Evolutionary conservation across 2,797 vertebrate species (phyloP).

Genomic region (Tolypeutes matacus): DNA sequence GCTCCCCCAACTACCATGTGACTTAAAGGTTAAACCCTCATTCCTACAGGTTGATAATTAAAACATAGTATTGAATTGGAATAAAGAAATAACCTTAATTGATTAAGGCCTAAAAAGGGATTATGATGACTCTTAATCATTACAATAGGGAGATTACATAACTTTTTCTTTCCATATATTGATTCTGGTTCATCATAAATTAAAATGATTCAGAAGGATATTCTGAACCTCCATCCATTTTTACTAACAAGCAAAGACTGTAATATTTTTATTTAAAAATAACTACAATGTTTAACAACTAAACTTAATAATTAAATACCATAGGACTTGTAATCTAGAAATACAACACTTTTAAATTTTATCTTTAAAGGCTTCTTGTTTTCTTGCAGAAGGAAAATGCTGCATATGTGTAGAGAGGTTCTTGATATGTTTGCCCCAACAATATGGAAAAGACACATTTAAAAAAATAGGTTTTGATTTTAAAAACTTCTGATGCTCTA

Average conservation of each 20-base stretch:
- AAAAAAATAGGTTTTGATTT: not conserved
- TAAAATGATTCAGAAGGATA: not conserved
- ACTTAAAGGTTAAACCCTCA: not conserved
- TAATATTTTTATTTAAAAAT: slow-evolving; percentile 11
- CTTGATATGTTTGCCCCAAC: not conserved
- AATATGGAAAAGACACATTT: not conserved
- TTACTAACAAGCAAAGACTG: not conserved
- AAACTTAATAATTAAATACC: not conserved
- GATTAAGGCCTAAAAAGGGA: slow-evolving; percentile 24
- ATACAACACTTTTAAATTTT: not conserved
- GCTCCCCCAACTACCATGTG: not conserved
- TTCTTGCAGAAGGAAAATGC: not conserved
- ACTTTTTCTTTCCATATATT: not conserved
- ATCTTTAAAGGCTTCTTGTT: not conserved
- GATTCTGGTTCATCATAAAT: not conserved
- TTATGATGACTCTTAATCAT: slow-evolving; percentile 34
- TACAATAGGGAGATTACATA: not conserved
- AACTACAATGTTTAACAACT: not conserved
- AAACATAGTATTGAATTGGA: slow-evolving; percentile 20
- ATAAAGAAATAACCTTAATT: slow-evolving; percentile 8
- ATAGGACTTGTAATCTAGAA: not conserved
- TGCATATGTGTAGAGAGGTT: not conserved
- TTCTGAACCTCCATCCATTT: not conserved
- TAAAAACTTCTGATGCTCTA: not conserved
- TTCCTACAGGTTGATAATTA: not conserved